phyloP scores from a whole-genome alignment of 2,888 invertebrate species.

The Coecobrya sp. region DNA sequence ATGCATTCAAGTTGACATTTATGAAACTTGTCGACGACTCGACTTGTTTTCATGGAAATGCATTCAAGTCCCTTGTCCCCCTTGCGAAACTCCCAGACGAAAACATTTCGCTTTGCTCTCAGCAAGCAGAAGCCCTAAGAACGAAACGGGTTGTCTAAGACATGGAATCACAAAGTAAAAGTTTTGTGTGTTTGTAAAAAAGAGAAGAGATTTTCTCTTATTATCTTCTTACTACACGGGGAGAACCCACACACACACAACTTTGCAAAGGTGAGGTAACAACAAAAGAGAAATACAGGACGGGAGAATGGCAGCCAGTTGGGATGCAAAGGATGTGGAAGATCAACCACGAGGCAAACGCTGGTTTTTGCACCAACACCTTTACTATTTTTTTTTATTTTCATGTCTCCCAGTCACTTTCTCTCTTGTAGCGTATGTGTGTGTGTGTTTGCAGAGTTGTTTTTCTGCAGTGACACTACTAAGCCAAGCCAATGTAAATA shows the following conservation, averaged over 20 bases:
- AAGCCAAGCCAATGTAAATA: conserved; percentile 30
- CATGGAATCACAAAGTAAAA: conserved; percentile 32
- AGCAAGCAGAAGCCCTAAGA: neutral
- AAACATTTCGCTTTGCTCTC: conserved; percentile 18
- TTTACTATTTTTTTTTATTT: conserved; percentile 40
- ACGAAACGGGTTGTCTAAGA: neutral
- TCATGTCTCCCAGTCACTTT: conserved; percentile 7
- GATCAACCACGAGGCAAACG: conserved; percentile 50
- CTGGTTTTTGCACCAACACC: conserved; percentile 57
- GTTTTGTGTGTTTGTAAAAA: conserved; percentile 40
- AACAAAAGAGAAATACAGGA: neutral
- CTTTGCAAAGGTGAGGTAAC: neutral
- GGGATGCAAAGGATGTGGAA: conserved; percentile 61
- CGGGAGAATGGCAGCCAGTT: conserved; percentile 15
- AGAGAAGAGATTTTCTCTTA: conserved; percentile 53
- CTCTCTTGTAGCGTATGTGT: neutral
- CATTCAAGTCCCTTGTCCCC: conserved; percentile 63
- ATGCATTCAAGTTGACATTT: conserved; percentile 60
- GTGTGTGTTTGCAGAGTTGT: conserved; percentile 6
- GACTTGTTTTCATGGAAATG: conserved; percentile 59
- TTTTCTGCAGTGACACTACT: neutral
- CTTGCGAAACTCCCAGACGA: conserved; percentile 9
- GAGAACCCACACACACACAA: conserved; percentile 16
- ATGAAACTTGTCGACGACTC: conserved; percentile 58
- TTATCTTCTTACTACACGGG: conserved; percentile 30